Evolutionary conservation across 1,140 invertebrate species (phyloP).

Genomic region (Druon quercuslanigerum): DNA sequence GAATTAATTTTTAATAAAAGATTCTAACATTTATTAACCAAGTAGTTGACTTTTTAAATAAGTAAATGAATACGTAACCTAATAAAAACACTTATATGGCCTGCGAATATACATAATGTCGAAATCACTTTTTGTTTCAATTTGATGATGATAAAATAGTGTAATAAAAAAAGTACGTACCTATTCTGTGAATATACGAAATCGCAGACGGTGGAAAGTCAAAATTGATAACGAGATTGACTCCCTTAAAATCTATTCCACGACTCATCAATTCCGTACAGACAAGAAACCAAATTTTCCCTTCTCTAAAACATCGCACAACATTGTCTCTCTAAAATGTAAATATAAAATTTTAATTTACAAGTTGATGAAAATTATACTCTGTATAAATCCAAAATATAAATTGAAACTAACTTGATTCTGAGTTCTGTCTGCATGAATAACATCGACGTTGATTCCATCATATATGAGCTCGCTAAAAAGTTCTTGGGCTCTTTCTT

Average conservation of each 20-base stretch:
- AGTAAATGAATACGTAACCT: no score
- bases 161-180: constrained; percentile 67
- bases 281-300: constrained; percentile 96
- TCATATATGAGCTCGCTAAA: constrained; percentile 95
- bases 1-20: no score
- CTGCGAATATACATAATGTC: no score
- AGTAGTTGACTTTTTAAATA: no score
- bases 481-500: constrained; percentile 94
- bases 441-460: constrained; percentile 94
- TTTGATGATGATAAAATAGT: background rate
- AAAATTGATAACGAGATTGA: constrained; percentile 98
- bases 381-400: constrained; percentile 16
- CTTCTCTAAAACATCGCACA: constrained; percentile 91
- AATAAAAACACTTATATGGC: no score
- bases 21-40: no score
- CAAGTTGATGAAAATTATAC: constrained; percentile 37
- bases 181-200: constrained; percentile 95
- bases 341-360: constrained; percentile 33
- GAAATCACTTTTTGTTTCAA: no score
- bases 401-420: constrained; percentile 79
- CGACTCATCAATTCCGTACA: constrained; percentile 98
- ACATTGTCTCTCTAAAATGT: constrained; percentile 87
- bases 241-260: constrained; percentile 98
- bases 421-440: constrained; percentile 94
- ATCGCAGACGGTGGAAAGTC: constrained; percentile 95